A percentile compares a stretch with the other conserved stretches of the same genome.
Conservation (phyloP, 2,113 vertebrate genomes). For the Odocoileus virginianus region DNA sequence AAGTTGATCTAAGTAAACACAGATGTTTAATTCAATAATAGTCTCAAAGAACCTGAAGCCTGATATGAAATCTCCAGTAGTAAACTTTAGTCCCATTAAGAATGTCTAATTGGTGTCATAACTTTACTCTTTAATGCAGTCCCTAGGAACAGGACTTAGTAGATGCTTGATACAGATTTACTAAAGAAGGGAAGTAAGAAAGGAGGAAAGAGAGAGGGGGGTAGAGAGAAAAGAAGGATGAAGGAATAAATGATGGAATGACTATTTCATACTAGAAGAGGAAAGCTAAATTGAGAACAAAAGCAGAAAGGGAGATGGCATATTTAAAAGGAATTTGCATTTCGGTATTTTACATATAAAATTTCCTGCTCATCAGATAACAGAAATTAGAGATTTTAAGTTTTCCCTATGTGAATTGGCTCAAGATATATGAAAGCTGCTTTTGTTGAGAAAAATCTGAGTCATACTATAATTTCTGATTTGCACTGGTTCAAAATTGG, state of each 20-base stretch:
- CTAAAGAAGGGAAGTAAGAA: background rate
- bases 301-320: background rate
- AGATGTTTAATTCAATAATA: background rate
- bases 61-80: no score
- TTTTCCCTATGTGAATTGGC: background rate
- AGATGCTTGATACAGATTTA: background rate
- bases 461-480: background rate
- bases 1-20: background rate
- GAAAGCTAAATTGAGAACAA: background rate
- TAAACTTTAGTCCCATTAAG: background rate
- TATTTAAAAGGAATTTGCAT: background rate
- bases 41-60: background rate
- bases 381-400: background rate
- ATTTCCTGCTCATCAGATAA: background rate
- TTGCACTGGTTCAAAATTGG: background rate
- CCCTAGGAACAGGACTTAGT: background rate
- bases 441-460: rapidly evolving
- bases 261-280: background rate
- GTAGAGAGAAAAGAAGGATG: background rate
- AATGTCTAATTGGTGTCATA: background rate
- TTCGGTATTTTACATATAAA: background rate
- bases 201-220: background rate
- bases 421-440: background rate
- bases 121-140: background rate
- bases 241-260: background rate